phyloP scores from a whole-genome alignment of 1,140 invertebrate species.

The Achroia grisella region DNA sequence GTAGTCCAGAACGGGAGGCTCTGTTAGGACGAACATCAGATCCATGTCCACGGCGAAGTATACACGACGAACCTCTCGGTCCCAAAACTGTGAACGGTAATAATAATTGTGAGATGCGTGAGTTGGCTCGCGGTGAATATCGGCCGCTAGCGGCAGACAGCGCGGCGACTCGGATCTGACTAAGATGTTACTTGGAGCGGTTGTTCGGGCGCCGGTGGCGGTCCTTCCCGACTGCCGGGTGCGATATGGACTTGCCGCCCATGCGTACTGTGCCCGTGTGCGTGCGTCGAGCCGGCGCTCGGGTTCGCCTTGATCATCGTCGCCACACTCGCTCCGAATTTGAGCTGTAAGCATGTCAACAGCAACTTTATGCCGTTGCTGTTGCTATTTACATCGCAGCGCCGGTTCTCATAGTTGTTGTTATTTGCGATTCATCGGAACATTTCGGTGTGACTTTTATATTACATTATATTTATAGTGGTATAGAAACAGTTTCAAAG shows the following conservation, averaged over 20 bases:
- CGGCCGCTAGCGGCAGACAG: constrained; percentile 73
- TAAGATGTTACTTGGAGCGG: constrained; percentile 77
- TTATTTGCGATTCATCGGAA: constrained; percentile 41
- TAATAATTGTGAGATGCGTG: constrained; percentile 85
- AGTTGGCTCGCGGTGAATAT: constrained; percentile 69
- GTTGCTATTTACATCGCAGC: constrained; percentile 7
- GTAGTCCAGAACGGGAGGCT: constrained; percentile 69
- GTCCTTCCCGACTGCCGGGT: constrained; percentile 59
- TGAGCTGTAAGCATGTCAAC: constrained; percentile 42
- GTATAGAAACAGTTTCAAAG: constrained; percentile 19
- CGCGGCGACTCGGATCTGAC: constrained; percentile 76
- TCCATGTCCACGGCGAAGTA: constrained; percentile 69
- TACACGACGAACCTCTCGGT: constrained; percentile 69
- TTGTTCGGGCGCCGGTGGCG: constrained; percentile 75
- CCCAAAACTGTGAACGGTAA: constrained; percentile 81
- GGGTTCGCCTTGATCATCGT: constrained; percentile 56
- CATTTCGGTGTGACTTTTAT: constrained; percentile 25
- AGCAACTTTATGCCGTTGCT: no score
- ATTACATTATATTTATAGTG: constrained; percentile 35
- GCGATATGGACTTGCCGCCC: constrained; percentile 70
- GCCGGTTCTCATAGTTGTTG: constrained; percentile 16
- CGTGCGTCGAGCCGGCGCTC: constrained; percentile 41
- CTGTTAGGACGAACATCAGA: constrained; percentile 70
- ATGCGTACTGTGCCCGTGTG: constrained; percentile 55
- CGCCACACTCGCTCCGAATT: constrained; percentile 67